These are phyloP conservation scores for Todiramphus saurophagus DNA, from an alignment of 2,113 vertebrate species.

Conservation along the genomic window DNA sequence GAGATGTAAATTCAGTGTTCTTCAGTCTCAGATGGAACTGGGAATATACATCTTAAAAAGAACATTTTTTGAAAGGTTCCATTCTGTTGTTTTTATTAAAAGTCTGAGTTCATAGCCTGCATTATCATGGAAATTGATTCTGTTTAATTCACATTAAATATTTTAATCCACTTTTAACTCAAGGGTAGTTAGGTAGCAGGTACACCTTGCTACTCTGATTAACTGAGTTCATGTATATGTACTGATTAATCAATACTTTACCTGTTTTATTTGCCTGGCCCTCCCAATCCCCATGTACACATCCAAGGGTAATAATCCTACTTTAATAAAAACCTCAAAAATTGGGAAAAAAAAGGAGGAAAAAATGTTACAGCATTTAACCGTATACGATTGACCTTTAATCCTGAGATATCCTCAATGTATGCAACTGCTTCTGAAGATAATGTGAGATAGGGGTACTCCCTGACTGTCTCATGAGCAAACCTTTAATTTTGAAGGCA, in stretches of 20 bases:
- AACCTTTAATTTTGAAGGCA: conserved; percentile 33
- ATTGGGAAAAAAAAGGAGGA: not conserved
- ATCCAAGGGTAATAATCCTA: not conserved
- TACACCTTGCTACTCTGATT: not conserved
- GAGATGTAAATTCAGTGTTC: conserved; percentile 6
- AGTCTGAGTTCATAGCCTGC: not conserved
- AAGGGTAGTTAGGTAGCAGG: not conserved
- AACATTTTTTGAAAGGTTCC: not conserved
- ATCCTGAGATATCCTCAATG: not conserved
- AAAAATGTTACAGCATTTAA: not conserved
- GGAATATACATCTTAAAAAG: not conserved
- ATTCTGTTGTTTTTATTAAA: not conserved
- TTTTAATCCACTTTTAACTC: not conserved
- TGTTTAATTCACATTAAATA: not conserved
- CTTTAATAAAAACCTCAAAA: not conserved
- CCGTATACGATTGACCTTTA: not conserved
- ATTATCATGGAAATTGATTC: not conserved
- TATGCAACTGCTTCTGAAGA: not conserved
- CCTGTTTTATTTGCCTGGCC: not conserved
- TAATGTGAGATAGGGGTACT: conserved; percentile 4
- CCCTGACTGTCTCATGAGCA: not conserved
- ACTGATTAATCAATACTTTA: not conserved
- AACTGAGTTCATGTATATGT: not conserved
- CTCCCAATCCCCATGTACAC: not conserved
- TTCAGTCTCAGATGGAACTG: not conserved